Evolutionary conservation across 2,888 invertebrate genomes (phyloP).

Genomic region (Drosophila ustulata): DNA sequence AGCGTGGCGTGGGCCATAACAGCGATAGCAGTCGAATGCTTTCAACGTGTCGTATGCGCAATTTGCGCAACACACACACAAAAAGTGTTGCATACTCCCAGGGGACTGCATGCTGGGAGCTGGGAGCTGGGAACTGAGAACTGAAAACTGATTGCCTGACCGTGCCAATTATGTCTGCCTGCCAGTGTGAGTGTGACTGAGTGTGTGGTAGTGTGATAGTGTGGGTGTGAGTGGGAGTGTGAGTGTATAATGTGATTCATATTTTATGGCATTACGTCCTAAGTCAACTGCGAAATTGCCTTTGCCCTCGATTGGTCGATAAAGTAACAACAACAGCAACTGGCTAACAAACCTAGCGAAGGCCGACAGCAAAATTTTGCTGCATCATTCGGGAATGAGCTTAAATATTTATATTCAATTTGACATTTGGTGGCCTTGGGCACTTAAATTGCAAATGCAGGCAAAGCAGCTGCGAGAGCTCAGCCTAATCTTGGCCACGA

Average conservation of each 20-base stretch:
- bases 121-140: conserved; percentile 18
- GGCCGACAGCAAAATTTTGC: conserved; percentile 47
- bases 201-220: neutral
- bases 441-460: conserved; percentile 44
- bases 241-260: conserved; percentile 50
- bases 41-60: conserved; percentile 51
- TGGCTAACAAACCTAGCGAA: conserved; percentile 18
- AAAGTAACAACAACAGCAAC: conserved; percentile 28
- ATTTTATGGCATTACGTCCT: conserved; percentile 67
- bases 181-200: neutral
- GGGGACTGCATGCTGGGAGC: conserved; percentile 14
- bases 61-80: conserved; percentile 21
- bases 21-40: conserved; percentile 18
- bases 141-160: conserved; percentile 22
- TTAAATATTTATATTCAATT: conserved; percentile 76
- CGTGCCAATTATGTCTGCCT: conserved; percentile 17
- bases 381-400: conserved; percentile 62
- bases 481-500: neutral
- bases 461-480: conserved; percentile 28
- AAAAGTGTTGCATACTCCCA: conserved; percentile 40
- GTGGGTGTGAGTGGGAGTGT: conserved; percentile 2
- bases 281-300: conserved; percentile 74
- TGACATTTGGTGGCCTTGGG: conserved; percentile 67
- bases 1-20: neutral
- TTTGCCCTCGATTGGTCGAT: conserved; percentile 57